Conservation (phyloP, 2,888 invertebrate genomes). For the Leptopilina drosophilae region DNA sequence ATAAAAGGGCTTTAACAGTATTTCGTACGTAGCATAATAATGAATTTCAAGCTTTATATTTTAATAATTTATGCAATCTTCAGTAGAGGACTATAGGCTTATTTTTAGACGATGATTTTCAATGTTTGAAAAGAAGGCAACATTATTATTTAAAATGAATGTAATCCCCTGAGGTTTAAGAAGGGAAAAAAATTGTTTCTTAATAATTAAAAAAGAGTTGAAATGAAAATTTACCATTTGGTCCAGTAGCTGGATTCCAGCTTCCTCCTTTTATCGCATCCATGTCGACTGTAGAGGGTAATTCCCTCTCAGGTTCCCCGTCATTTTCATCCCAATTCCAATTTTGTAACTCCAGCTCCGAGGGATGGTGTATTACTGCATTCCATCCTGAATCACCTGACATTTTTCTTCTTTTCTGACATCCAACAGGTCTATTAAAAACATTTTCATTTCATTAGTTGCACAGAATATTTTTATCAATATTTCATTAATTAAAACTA, state of each 20-base stretch:
- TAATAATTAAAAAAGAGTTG: background rate
- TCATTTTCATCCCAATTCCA: conserved; percentile 78
- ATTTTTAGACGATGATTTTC: no score
- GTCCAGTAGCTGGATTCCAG: conserved; percentile 73
- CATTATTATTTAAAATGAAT: no score
- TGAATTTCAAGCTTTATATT: conserved; percentile 1
- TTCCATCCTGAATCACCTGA: conserved; percentile 79
- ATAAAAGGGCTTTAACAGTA: conserved; percentile 19
- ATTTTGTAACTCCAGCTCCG: conserved; percentile 76
- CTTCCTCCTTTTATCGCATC: conserved; percentile 81
- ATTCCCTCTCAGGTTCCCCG: conserved; percentile 80
- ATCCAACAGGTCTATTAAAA: conserved; percentile 61
- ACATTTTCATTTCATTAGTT: conserved; percentile 66
- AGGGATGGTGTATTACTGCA: conserved; percentile 80
- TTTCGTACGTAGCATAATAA: conserved; percentile 9
- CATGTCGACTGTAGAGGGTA: conserved; percentile 84
- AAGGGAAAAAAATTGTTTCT: background rate
- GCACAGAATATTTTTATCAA: no score
- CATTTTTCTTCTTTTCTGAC: conserved; percentile 72
- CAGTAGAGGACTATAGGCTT: no score
- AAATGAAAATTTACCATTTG: conserved; percentile 64
- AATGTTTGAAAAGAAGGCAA: no score
- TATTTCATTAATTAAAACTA: no score
- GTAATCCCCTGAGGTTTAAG: background rate
- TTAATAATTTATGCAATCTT: conserved; percentile 11